These are phyloP conservation scores for Ernsta delagoae DNA, from an alignment of 2,888 invertebrate genomes.

Conservation along the genomic window DNA sequence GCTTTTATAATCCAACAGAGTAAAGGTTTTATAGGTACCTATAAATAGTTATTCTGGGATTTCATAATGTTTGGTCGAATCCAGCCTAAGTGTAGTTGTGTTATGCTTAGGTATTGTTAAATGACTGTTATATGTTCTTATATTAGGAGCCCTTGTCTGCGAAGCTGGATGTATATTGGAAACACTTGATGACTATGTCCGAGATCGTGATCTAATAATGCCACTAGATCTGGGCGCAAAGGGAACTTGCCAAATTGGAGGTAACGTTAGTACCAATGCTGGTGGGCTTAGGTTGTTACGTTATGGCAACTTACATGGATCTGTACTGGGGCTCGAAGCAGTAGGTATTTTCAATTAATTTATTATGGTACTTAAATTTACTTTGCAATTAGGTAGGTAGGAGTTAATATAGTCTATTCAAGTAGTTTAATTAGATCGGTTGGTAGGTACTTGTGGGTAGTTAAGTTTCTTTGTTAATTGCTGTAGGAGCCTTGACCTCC, in stretches of 20 bases:
- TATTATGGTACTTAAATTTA: conserved; percentile 33
- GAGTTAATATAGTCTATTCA: too few relatives aligned
- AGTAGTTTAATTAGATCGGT: too few relatives aligned
- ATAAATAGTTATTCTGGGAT: too few relatives aligned
- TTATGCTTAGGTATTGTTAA: too few relatives aligned
- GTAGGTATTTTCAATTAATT: conserved; percentile 70
- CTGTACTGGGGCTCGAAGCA: conserved; percentile 95
- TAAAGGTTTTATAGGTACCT: too few relatives aligned
- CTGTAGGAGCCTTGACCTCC: too few relatives aligned
- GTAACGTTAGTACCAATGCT: conserved; percentile 98
- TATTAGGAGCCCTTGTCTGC: conserved; percentile 91
- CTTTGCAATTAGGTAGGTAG: too few relatives aligned
- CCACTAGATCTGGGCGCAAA: conserved; percentile 99
- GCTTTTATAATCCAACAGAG: too few relatives aligned
- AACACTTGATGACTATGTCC: conserved; percentile 90
- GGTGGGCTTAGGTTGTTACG: conserved; percentile 97
- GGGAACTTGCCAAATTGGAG: conserved; percentile 97
- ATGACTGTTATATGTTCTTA: too few relatives aligned
- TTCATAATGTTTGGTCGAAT: too few relatives aligned
- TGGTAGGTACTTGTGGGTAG: not conserved
- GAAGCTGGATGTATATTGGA: conserved; percentile 98
- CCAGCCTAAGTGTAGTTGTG: too few relatives aligned
- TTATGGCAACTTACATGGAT: conserved; percentile 97
- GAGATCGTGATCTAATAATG: conserved; percentile 92
- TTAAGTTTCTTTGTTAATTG: not conserved